Conservation (phyloP, 2,888 invertebrate genomes). For the Drosophila tripunctata region DNA sequence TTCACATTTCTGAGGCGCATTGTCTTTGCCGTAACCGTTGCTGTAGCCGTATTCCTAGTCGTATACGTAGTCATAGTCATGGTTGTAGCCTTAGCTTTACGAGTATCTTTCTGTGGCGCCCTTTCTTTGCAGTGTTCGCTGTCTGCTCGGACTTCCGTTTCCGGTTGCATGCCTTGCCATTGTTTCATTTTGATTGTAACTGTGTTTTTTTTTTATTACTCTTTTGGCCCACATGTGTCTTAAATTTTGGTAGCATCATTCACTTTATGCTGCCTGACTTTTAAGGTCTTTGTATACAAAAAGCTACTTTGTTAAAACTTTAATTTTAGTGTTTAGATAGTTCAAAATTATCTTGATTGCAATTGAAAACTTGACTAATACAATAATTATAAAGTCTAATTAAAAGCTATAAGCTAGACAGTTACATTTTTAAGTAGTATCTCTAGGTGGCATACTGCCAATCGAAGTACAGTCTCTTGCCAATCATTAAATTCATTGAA, state of each 20-base stretch:
- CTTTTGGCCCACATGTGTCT: slow-evolving; percentile 42
- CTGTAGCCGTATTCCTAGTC: no score
- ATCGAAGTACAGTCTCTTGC: not conserved
- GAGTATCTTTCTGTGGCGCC: slow-evolving; percentile 54
- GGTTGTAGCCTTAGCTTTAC: slow-evolving; percentile 28
- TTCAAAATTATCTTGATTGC: not conserved
- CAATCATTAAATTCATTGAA: slow-evolving; percentile 31
- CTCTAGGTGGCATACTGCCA: not conserved
- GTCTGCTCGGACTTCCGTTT: slow-evolving; percentile 67
- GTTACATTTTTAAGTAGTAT: not conserved
- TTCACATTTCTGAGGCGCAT: slow-evolving; percentile 35
- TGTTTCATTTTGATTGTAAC: slow-evolving; percentile 52
- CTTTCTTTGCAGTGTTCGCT: slow-evolving; percentile 43
- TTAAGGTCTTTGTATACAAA: slow-evolving; percentile 43
- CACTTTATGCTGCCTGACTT: slow-evolving; percentile 28
- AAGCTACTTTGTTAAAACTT: not conserved
- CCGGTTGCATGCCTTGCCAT: slow-evolving; percentile 59
- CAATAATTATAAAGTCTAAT: no score
- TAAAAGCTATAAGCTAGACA: not conserved
- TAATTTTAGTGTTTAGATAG: no score
- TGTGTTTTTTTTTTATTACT: slow-evolving; percentile 42
- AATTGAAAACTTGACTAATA: no score
- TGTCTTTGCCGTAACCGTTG: slow-evolving; percentile 30
- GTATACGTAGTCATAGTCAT: slow-evolving; percentile 26
- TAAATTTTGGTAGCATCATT: slow-evolving; percentile 34